Base-by-base conservation (phyloP, 2,797 vertebrate species). In the Rhadinocentrus ornatus region DNA sequence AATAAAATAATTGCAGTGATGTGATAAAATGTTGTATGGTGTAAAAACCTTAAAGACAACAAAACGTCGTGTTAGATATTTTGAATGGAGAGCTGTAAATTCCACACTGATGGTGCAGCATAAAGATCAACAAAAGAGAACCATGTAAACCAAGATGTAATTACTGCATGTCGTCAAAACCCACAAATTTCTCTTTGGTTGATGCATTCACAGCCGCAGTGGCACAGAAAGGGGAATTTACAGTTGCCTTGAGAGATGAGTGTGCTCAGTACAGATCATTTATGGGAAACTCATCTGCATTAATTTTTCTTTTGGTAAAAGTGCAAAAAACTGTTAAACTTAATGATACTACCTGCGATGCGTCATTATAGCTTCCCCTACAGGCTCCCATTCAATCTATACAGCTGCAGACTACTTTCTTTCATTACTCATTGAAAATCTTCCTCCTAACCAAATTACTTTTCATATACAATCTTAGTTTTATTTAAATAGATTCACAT, bases 61-160 rank as follows among this genome's bases (percentile, higher is more conserved):
- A 46, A 24, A 5, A 53, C 54, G 65, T 65, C 54, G 78, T 55
- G 74, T 73, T 73, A 73, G 76, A 76, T 66, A 66, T 75, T 84
- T 66, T 75, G 50, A 70, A 65, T 70, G 44, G 73, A 84, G 69
- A 83, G 53, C 62, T 53, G 60, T 86, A 81, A 83, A 85, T 82
- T 59, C 71, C 66, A 69, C 48, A 37, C 31, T 72, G 70, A 67
- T 66, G 24, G 55, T 63, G 71, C 62, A 31, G 63, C 55, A 46
- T 68, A 50, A 79, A 75, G 50, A 66, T 71, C 87, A 84, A 85
- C 63, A 82, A 34, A 70, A 68, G 32, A 53, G 58, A 63, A 65
- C 61, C 69, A 76, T 79, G 69, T 80, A 80, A 86, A 87, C 77
- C 20, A 22, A 15, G 35, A 67, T 77, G 75, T 59, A 85, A 78